Evolutionary conservation across 2,113 vertebrate genomes (phyloP), one percentile per base, ranked within the genome.

Genomic region (Zosterops pallidus): DNA sequence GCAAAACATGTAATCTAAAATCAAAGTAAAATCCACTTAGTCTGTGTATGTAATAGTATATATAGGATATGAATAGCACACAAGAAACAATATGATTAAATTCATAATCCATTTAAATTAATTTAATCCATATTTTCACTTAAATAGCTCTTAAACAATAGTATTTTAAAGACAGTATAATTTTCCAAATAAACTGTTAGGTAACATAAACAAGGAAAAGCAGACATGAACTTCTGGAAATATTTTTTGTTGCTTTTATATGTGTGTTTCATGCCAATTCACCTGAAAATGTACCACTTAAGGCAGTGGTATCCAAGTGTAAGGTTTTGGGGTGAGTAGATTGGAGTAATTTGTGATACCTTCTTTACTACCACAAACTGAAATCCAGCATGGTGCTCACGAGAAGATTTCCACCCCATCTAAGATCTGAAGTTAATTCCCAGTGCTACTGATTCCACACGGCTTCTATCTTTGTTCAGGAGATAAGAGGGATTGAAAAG

Each of bases 401-500:
- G 5, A 46, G 62, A 57, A 82, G 37, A 76, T 91, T 89, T 69
- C 78, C 26, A 55, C 39, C 33, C 49, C 74, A 89, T 82, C 75
- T 91, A n/a, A 93, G 82, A 87, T 90, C 63, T 42, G 42, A 65
- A 92, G 75, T 79, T 82, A 94, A 91, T 63, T 90, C 79, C 79
- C 68, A 63, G 33, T 44, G 42, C 67, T 79, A 77, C 57, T 1
- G 57, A 92, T 85, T 92, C 71, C 59, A 70, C 46, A 41, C 19
- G 57, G 39, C 50, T 88, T 87, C 74, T 92, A 55, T 83, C 89
- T 80, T 95, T 83, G 42, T 41, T 70, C 39, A 37, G 64, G 49
- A 91, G 90, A 89, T 90, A 95, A 93, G 39, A 60, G 64, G 63
- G 84, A 92, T 76, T 91, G 70, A 85, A 94, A 90, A 87, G 13